Conservation (phyloP, 2,797 vertebrate genomes). For the Lophotriccus pileatus region DNA sequence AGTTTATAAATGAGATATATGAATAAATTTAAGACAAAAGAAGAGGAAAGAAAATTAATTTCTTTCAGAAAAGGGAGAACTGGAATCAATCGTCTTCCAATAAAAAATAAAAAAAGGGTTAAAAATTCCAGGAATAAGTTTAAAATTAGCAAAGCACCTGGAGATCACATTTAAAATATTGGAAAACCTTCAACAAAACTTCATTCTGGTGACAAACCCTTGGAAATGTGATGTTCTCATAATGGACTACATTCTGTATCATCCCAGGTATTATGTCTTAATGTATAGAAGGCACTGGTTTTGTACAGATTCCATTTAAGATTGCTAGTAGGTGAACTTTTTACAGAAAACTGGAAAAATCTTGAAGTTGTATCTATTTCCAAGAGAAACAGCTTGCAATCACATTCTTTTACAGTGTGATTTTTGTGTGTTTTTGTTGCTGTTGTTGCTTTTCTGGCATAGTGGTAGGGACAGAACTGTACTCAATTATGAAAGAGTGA, state of each 20-base stretch:
- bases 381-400: slow-evolving; percentile 40
- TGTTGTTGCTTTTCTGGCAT: slow-evolving; percentile 32
- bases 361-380: neutral
- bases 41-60: neutral
- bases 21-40: neutral
- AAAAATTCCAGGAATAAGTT: neutral
- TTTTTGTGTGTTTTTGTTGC: slow-evolving; percentile 4
- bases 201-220: neutral
- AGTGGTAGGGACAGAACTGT: neutral
- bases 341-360: slow-evolving; percentile 15
- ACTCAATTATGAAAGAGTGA: neutral
- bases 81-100: neutral
- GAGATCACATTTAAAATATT: neutral
- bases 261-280: neutral
- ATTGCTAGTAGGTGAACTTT: neutral
- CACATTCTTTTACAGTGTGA: neutral
- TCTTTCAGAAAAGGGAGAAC: neutral
- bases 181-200: neutral
- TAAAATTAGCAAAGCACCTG: neutral
- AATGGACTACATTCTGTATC: neutral
- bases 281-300: neutral
- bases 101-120: neutral
- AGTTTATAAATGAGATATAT: neutral
- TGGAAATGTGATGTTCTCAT: neutral
- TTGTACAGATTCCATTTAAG: neutral